Conservation (phyloP, 2,113 vertebrate species). For the Galbula dea region DNA sequence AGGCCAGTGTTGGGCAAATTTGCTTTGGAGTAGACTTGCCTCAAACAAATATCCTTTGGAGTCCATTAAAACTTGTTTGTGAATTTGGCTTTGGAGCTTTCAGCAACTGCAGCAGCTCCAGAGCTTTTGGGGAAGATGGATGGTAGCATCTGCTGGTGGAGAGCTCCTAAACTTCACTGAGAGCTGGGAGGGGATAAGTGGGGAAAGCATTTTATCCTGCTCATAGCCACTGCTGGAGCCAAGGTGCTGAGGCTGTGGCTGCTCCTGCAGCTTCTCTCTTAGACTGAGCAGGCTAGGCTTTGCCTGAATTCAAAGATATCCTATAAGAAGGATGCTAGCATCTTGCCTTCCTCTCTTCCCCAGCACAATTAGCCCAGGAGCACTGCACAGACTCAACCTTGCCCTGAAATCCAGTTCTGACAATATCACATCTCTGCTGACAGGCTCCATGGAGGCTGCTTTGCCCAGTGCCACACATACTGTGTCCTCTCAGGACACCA, state of each 20-base stretch:
- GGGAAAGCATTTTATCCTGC: neutral
- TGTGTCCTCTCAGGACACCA: neutral
- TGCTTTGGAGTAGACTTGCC: neutral
- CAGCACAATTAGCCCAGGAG: neutral
- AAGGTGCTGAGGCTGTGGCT: neutral
- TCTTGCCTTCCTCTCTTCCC: neutral
- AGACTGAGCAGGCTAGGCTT: too few species aligned
- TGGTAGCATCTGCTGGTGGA: neutral
- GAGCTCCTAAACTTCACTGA: neutral
- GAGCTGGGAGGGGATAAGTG: neutral
- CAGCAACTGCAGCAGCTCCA: neutral
- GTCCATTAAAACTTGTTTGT: neutral
- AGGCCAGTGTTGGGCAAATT: constrained; percentile 8
- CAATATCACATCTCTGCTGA: fast-evolving
- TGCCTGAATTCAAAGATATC: neutral
- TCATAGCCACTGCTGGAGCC: neutral
- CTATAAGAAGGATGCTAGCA: neutral
- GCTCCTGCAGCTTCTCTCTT: too few species aligned
- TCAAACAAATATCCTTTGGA: neutral
- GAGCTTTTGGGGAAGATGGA: neutral
- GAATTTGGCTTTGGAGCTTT: neutral
- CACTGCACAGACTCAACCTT: neutral
- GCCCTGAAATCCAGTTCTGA: neutral
- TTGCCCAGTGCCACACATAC: fast-evolving
- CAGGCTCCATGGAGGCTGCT: neutral